Conservation (phyloP, 2,888 invertebrate genomes). For the Acronicta alni region DNA sequence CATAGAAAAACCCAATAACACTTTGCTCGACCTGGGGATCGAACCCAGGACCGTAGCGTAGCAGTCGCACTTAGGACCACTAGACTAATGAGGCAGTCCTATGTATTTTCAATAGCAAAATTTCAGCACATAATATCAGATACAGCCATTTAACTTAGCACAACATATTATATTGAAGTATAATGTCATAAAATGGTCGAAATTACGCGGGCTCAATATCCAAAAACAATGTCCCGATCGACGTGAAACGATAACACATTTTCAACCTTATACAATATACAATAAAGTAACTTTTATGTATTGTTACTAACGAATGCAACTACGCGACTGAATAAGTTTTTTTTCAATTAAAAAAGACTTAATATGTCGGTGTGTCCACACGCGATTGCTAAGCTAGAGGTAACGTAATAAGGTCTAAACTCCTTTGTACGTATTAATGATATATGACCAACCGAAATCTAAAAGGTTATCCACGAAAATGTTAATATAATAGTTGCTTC, state of each 20-base stretch:
- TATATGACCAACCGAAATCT: constrained; percentile 78
- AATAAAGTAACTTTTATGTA: constrained; percentile 68
- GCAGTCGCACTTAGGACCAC: too few species aligned
- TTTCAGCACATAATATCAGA: constrained; percentile 65
- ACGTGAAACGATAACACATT: constrained; percentile 55
- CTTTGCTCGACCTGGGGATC: too few species aligned
- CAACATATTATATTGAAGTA: constrained; percentile 78
- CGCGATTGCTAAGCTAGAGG: constrained; percentile 48
- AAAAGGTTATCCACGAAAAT: constrained; percentile 89
- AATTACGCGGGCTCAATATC: constrained; percentile 83
- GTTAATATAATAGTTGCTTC: constrained; percentile 90
- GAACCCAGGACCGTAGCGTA: too few species aligned
- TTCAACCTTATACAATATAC: constrained; percentile 53
- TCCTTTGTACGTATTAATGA: constrained; percentile 46
- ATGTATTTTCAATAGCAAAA: constrained; percentile 61
- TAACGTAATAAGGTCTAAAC: constrained; percentile 49
- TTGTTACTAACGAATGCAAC: constrained; percentile 77
- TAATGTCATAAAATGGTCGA: constrained; percentile 83
- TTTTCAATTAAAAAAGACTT: constrained; percentile 85
- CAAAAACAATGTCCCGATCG: constrained; percentile 84
- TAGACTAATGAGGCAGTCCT: too few species aligned
- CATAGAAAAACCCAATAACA: too few species aligned
- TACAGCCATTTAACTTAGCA: constrained; percentile 73
- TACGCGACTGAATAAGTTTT: constrained; percentile 84
- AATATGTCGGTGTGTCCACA: constrained; percentile 64